Percentiles rank a stretch among this genome's conserved stretches.
Conservation (phyloP, 2,797 vertebrate genomes). For the Parambassis ranga region DNA sequence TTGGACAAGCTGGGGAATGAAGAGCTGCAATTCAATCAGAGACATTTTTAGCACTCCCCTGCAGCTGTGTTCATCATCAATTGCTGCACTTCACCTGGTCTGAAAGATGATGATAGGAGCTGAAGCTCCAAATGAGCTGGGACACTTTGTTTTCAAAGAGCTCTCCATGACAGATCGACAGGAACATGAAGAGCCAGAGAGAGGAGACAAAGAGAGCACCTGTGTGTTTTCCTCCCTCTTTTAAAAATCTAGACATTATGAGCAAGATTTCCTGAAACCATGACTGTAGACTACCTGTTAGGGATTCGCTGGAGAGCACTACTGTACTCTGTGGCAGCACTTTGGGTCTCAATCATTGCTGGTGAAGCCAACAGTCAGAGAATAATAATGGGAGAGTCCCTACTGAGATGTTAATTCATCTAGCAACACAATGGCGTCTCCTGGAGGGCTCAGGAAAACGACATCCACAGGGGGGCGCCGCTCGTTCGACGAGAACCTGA, state of each 20-base stretch:
- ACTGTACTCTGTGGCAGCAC: slow-evolving; percentile 11
- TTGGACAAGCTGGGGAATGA: slow-evolving; percentile 22
- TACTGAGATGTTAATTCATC: slow-evolving; percentile 22
- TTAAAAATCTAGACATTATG: slow-evolving; percentile 16
- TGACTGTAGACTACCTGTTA: slow-evolving; percentile 9
- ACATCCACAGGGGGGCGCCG: slow-evolving; percentile 20
- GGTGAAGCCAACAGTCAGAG: slow-evolving; percentile 17
- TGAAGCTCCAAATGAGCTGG: slow-evolving; percentile 18
- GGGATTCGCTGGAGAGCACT: slow-evolving; percentile 28
- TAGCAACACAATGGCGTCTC: slow-evolving; percentile 13
- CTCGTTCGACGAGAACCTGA: slow-evolving; percentile 34
- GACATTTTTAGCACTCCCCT: slow-evolving; percentile 5
- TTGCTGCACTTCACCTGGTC: slow-evolving; percentile 35
- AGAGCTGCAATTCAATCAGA: slow-evolving; percentile 49
- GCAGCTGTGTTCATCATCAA: slow-evolving; percentile 51
- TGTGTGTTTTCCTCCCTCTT: slow-evolving; percentile 5
- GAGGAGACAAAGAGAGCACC: neutral
- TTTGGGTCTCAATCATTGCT: slow-evolving; percentile 51
- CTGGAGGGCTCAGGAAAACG: slow-evolving; percentile 1
- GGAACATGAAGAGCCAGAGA: neutral
- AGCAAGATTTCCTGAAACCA: slow-evolving; percentile 24
- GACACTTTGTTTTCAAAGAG: slow-evolving; percentile 41
- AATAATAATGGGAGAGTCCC: slow-evolving; percentile 21
- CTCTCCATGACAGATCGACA: slow-evolving; percentile 8
- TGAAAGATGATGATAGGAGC: slow-evolving; percentile 16